Base-by-base conservation (phyloP, 2,888 invertebrate genomes). In the Clanis bilineata region DNA sequence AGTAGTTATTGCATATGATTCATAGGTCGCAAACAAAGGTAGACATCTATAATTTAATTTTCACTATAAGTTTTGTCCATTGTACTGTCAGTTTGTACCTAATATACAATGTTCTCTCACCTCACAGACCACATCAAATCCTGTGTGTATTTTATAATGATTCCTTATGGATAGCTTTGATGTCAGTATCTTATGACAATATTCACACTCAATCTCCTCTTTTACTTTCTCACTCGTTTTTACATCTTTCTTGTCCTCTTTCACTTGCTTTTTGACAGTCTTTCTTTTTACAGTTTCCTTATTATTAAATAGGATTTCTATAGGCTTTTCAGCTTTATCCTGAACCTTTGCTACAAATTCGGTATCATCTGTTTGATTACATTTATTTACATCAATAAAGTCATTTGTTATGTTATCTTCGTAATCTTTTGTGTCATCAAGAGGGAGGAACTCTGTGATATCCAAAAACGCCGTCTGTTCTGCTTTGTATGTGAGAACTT, bases 101-200 rank as follows among this genome's bases (percentile, higher is more conserved):
- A n/a, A n/a, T n/a, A 38, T 56, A 18, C 12, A n/a, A 9, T 15
- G 2, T 21, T 1, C 15, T 12, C 70, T 64, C 56, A 80, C 79
- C 70, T 80, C 79, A 56, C 79, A 80, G 6, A 79, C 73, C 9
- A 90, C 83, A 73, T 90, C 88, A 66, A 90, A 90, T 0, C 90
- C 90, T 0, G 88, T 89, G 60, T 91, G 90, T 60, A 90, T 91
- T 60, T 91, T 91, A 57, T 88, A 84, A 82, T 91, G 91, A 63
- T 90, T 90, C 5, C 89, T 66, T 44, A 90, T 62, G 0, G 90
- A 90, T 47, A 88, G 61, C 60, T 85, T 88, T 0, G 90, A 90
- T 0, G 89, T 86, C 36, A 90, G 68, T 32, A 88, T 77, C 58
- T 91, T 91, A 64, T 90, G 85, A 57, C 90, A 91, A 61, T 84